Base-by-base conservation (phyloP, 2,888 invertebrate genomes). In the Formica aserva region DNA sequence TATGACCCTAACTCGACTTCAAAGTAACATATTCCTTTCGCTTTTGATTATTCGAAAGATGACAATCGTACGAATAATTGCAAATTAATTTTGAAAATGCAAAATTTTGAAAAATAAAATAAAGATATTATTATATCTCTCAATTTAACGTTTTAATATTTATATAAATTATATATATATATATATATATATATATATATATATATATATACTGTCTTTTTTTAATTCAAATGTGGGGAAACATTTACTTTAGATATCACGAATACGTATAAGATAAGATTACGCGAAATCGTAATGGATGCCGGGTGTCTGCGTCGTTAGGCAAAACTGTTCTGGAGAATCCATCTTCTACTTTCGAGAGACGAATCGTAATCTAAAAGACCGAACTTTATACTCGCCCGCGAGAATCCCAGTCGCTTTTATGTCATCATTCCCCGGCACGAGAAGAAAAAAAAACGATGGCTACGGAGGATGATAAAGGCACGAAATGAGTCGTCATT, bases 381-480 rank as follows among this genome's bases (percentile, higher is more conserved):
- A 71, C 45, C 22, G 26, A 78, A 71, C 32, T 78, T 78, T 78
- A 71, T 78, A 32, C 78, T 22, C 60, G 32, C 45, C 18, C 60
- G 18, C 32, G 18, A 71, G 72, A 60, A 78, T 78, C 78, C 60
- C 71, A 35, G 71, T 57, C 78, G 57, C 45, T 78, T 78, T 78
- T 78, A 78, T 32, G 72, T 26, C 71, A 18, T 18, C 32, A 45
- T 78, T 62, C 29, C 32, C 35, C 45, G 22, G 4, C 15, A 63
- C n/a, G 55, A 63, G 15, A 35, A 57, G 62, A 62, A 75, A 74
- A 66, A 66, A 63, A 75, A 69, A 66, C 60, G 65, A 83, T 32
- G 62, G 35, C 32, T 55, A 48, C n/a, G 38, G 65, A 41, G 62
- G 57, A 77, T 69, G 69, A 85, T 80, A 87, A 82, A 84, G 48